Evolutionary conservation across 2,113 vertebrate genomes (phyloP).

Genomic region (Thryonomys swinderianus): DNA sequence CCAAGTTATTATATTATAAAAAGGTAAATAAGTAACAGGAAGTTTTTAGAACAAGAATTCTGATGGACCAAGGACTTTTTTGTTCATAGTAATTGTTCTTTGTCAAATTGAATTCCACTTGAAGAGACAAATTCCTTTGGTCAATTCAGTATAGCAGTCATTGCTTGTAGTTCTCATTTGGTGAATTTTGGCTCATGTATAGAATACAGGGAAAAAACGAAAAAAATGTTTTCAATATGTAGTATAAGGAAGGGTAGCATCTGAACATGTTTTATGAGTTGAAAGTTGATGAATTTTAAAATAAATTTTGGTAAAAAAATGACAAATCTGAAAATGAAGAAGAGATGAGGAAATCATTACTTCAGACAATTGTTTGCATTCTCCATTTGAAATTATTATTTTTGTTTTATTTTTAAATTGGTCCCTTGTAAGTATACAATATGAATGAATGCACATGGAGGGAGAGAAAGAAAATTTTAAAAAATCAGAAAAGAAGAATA

Average conservation of each 20-base stretch:
- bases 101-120: not conserved
- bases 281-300: not conserved
- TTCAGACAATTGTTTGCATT: not conserved
- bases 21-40: not conserved
- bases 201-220: not conserved
- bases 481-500: no score
- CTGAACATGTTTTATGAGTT: not conserved
- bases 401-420: no score
- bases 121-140: not conserved
- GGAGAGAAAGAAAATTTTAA: no score
- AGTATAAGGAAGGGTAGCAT: not conserved
- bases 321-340: not conserved
- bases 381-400: no score
- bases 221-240: not conserved
- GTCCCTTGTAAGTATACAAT: no score
- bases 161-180: not conserved
- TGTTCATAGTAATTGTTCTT: not conserved
- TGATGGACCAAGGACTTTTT: not conserved
- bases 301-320: not conserved
- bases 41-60: not conserved
- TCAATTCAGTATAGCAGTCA: not conserved
- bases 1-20: not conserved
- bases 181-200: not conserved
- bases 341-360: not conserved
- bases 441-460: no score